Evolutionary conservation across 37 sponge, comb jelly and placozoan genomes (phyloP).

Genomic region (Chondrosia reniformis): DNA sequence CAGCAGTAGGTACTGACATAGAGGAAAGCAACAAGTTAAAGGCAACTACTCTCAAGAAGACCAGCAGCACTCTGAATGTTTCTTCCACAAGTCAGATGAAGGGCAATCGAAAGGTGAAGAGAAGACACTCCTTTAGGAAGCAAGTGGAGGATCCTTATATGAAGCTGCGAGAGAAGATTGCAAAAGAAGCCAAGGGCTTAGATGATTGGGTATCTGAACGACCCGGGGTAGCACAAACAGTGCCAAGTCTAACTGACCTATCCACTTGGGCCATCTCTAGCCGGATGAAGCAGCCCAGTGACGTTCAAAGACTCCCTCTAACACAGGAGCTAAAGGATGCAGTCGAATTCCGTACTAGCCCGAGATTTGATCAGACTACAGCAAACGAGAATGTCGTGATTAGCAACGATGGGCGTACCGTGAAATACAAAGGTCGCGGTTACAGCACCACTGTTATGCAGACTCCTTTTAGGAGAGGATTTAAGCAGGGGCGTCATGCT

Average conservation of each 20-base stretch:
- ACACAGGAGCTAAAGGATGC: constrained; percentile 57
- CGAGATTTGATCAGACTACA: constrained; percentile 47
- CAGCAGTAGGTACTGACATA: constrained; percentile 32
- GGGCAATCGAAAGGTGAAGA: background rate
- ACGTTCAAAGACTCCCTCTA: constrained; percentile 59
- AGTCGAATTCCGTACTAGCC: constrained; percentile 65
- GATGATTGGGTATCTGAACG: constrained; percentile 64
- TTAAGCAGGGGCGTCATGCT: constrained; percentile 64
- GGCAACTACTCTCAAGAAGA: background rate
- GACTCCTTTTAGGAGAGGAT: constrained; percentile 65
- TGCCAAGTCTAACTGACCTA: constrained; percentile 44
- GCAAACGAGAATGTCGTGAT: constrained; percentile 47
- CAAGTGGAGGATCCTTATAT: constrained; percentile 40
- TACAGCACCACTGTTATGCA: constrained; percentile 81
- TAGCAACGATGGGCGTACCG: constrained; percentile 59
- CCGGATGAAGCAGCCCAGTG: constrained; percentile 12
- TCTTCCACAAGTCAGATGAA: constrained; percentile 24
- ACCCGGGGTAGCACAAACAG: background rate
- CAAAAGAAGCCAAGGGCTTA: constrained; percentile 46
- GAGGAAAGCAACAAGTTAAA: constrained; percentile 12
- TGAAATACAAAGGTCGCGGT: constrained; percentile 65
- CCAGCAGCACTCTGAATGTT: constrained; percentile 16
- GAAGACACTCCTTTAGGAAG: constrained; percentile 19
- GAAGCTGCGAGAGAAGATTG: constrained; percentile 45
- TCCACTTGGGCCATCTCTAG: constrained; percentile 31